Evolutionary conservation across 2,113 vertebrate species (phyloP).

Genomic region (Hemicordylus capensis): DNA sequence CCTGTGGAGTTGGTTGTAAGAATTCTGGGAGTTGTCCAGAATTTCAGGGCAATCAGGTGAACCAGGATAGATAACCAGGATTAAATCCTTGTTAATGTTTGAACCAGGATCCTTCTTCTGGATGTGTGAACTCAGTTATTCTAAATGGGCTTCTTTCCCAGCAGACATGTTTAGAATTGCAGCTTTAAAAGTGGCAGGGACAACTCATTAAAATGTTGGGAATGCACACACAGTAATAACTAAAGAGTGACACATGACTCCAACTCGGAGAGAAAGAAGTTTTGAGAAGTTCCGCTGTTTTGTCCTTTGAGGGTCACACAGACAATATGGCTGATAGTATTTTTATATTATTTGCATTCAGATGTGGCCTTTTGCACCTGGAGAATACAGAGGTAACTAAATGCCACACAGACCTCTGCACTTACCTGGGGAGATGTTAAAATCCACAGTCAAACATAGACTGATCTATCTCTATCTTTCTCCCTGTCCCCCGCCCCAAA

Average conservation of each 20-base stretch:
- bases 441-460: not conserved
- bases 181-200: not conserved
- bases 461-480: not conserved
- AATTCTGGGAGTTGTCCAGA: too few species aligned
- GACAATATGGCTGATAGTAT: not conserved
- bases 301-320: not conserved
- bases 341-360: not conserved
- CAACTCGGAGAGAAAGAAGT: too few species aligned
- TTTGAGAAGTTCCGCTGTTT: not conserved
- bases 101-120: too few species aligned
- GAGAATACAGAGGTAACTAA: constrained; percentile 26
- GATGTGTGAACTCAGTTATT: too few species aligned
- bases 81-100: too few species aligned
- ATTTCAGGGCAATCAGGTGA: too few species aligned
- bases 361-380: constrained; percentile 29
- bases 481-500: not conserved
- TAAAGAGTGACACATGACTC: too few species aligned
- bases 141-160: not conserved
- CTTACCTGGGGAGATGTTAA: constrained; percentile 5
- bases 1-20: too few species aligned
- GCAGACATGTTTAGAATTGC: not conserved
- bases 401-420: not conserved
- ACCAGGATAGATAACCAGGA: too few species aligned
- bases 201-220: too few species aligned
- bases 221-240: too few species aligned